These are phyloP conservation scores for Pelodiscus sinensis DNA, from an alignment of 2,113 vertebrate genomes.

Conservation along the genomic window DNA sequence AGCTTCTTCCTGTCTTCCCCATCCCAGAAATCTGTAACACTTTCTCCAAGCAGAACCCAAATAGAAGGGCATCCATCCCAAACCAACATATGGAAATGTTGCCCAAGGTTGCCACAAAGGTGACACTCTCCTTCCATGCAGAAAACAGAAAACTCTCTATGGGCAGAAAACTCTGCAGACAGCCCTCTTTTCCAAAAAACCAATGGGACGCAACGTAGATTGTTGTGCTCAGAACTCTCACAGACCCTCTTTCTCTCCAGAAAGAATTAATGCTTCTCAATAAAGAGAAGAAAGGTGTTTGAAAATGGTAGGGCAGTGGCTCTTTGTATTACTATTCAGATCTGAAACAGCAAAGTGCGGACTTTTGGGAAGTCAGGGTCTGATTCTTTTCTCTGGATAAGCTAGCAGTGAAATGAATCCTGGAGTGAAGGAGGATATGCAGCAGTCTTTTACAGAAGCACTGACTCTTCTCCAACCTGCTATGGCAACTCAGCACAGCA, in stretches of 20 bases:
- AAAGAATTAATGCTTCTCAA: not conserved
- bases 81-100: not conserved
- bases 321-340: constrained; percentile 33
- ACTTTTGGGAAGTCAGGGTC: constrained; percentile 19
- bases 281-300: not conserved
- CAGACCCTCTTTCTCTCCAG: accelerated
- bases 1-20: not conserved
- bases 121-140: not conserved
- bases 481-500: constrained; percentile 39
- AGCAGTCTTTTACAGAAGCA: constrained; percentile 46
- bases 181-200: not conserved
- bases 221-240: accelerated
- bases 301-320: constrained; percentile 38
- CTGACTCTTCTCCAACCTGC: not conserved
- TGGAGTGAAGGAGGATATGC: constrained; percentile 42
- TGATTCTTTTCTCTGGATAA: constrained; percentile 54
- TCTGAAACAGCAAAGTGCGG: constrained; percentile 57
- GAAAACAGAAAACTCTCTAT: not conserved
- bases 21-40: not conserved
- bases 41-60: not conserved
- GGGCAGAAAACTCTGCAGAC: no score
- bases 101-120: not conserved
- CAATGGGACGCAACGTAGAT: not conserved
- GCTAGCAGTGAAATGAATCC: constrained; percentile 63
- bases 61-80: not conserved